Evolutionary conservation across 2,113 vertebrate genomes (phyloP).

Genomic region (Himantopus leucocephalus): DNA sequence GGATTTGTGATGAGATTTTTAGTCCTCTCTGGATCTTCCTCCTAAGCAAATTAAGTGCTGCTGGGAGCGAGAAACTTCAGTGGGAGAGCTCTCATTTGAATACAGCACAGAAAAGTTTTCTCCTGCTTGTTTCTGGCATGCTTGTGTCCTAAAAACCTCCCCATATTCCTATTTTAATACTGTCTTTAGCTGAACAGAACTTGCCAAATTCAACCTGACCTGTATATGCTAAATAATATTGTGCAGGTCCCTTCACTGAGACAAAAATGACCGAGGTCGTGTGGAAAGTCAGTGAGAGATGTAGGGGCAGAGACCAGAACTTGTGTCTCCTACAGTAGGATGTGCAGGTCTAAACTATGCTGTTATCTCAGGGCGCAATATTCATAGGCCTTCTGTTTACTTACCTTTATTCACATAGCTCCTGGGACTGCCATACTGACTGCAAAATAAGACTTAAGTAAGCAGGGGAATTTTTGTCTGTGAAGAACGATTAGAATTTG

Average conservation of each 20-base stretch:
- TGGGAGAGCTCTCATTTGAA: not conserved
- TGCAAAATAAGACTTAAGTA: not conserved
- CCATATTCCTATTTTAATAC: not conserved
- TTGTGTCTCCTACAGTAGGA: not conserved
- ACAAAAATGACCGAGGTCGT: fast-evolving
- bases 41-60: not conserved
- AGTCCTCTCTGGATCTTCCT: not conserved
- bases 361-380: not conserved
- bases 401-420: not conserved
- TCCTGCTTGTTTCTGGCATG: not conserved
- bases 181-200: not conserved
- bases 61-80: not conserved
- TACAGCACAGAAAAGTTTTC: not conserved
- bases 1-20: not conserved
- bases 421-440: not conserved
- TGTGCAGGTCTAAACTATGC: not conserved
- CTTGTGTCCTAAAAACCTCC: not conserved
- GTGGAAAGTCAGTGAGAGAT: not conserved
- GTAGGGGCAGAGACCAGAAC: not conserved
- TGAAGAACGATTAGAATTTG: not conserved
- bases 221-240: not conserved
- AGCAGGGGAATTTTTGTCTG: not conserved
- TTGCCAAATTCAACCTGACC: not conserved
- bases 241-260: not conserved
- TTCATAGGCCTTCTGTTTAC: not conserved